Percentiles rank a stretch among this genome's conserved stretches.
phyloP scores from a whole-genome alignment of 2,888 invertebrate genomes.

The Drosophila borealis region DNA sequence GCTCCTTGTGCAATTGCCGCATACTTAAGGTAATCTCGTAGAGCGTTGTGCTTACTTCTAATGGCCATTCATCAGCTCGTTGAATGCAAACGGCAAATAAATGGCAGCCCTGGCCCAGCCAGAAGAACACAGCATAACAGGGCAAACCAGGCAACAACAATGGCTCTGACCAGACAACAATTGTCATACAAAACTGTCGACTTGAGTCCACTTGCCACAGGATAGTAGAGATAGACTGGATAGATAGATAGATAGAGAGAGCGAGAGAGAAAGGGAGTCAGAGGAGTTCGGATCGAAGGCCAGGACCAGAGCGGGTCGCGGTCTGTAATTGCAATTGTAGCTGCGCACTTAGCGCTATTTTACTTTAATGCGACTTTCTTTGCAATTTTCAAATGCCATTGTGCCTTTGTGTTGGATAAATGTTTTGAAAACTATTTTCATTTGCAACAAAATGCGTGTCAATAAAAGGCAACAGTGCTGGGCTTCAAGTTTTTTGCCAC shows the following conservation, averaged over 20 bases:
- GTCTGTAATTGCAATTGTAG: slow-evolving; percentile 68
- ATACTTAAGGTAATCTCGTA: slow-evolving; percentile 77
- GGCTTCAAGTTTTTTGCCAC: slow-evolving; percentile 8
- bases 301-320: slow-evolving; percentile 28
- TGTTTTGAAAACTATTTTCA: slow-evolving; percentile 71
- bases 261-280: background rate
- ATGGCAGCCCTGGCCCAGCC: slow-evolving; percentile 49
- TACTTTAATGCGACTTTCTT: slow-evolving; percentile 67
- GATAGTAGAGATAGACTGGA: background rate
- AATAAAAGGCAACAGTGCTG: slow-evolving; percentile 21
- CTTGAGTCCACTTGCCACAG: slow-evolving; percentile 31
- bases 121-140: slow-evolving; percentile 20
- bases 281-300: slow-evolving; percentile 1
- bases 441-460: slow-evolving; percentile 52
- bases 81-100: slow-evolving; percentile 79
- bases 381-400: slow-evolving; percentile 55
- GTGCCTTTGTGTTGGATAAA: slow-evolving; percentile 66
- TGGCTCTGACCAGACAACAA: slow-evolving; percentile 67
- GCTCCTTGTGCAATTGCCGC: slow-evolving; percentile 79
- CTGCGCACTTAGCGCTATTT: slow-evolving; percentile 75
- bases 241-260: background rate
- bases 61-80: slow-evolving; percentile 79
- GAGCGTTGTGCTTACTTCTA: slow-evolving; percentile 75
- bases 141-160: slow-evolving; percentile 45
- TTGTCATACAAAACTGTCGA: slow-evolving; percentile 73